Evolutionary conservation across 2,888 invertebrate species (phyloP).

Genomic region (Steinernema carpocapsae): DNA sequence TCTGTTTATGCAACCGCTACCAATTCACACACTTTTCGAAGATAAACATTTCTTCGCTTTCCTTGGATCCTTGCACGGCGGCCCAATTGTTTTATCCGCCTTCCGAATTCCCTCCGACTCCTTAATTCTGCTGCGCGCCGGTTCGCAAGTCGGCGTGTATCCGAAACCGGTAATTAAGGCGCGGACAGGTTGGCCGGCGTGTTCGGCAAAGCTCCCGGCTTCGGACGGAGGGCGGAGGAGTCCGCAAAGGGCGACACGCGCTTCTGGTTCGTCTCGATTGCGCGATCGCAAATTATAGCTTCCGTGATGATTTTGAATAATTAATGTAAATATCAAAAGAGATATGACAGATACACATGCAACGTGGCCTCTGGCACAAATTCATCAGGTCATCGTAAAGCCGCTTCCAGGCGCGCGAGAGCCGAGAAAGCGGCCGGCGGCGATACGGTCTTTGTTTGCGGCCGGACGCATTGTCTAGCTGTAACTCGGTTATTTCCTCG

Average conservation of each 20-base stretch:
- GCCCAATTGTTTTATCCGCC: slow-evolving; percentile 17
- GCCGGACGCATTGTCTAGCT: slow-evolving; percentile 8
- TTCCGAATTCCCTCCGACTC: not conserved
- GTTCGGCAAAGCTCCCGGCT: too few relatives aligned
- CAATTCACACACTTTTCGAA: slow-evolving; percentile 30
- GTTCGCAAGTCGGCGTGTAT: too few relatives aligned
- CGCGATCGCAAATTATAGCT: slow-evolving; percentile 22
- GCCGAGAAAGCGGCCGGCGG: not conserved
- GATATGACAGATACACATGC: slow-evolving; percentile 34
- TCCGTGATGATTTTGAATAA: slow-evolving; percentile 34
- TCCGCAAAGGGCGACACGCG: too few relatives aligned
- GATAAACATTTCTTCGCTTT: slow-evolving; percentile 28
- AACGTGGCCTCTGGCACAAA: slow-evolving; percentile 5
- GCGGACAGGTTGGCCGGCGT: not conserved
- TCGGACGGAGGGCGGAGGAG: too few relatives aligned
- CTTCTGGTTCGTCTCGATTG: not conserved
- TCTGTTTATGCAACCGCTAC: slow-evolving; percentile 33
- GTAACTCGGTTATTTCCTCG: slow-evolving; percentile 16
- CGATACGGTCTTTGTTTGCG: slow-evolving; percentile 25
- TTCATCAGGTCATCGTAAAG: too few relatives aligned
- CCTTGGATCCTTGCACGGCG: not conserved
- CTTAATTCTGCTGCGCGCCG: too few relatives aligned
- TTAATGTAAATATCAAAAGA: slow-evolving; percentile 35
- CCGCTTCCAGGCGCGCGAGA: not conserved
- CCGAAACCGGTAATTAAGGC: slow-evolving; percentile 6